phyloP scores from a whole-genome alignment of 2,888 invertebrate genomes.

The Dryobota labecula region DNA sequence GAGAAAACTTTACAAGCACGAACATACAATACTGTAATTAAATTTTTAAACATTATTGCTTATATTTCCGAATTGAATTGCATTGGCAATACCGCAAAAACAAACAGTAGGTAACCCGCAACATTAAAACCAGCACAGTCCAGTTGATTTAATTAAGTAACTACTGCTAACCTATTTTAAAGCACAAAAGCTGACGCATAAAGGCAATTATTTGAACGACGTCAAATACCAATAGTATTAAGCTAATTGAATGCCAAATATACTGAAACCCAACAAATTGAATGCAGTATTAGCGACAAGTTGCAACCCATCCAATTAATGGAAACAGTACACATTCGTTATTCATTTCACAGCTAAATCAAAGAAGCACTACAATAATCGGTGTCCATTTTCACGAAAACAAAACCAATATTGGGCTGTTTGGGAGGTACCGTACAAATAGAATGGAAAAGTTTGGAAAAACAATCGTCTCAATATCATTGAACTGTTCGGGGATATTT shows the following conservation, averaged over 20 bases:
- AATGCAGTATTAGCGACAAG: constrained; percentile 23
- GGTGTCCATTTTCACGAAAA: constrained; percentile 46
- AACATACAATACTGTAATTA: neutral
- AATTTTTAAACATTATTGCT: neutral
- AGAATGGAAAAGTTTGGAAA: constrained; percentile 21
- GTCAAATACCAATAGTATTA: constrained; percentile 21
- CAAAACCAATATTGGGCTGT: constrained; percentile 26
- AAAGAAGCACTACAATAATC: constrained; percentile 55
- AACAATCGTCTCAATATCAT: constrained; percentile 21
- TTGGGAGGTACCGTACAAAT: constrained; percentile 27
- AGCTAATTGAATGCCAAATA: constrained; percentile 46
- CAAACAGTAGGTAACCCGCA: neutral
- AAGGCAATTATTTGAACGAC: constrained; percentile 46
- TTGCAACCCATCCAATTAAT: constrained; percentile 38
- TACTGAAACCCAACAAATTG: constrained; percentile 38
- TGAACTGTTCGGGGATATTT: constrained; percentile 7
- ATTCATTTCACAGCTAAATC: constrained; percentile 39
- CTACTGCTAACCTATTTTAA: constrained; percentile 37
- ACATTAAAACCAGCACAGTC: constrained; percentile 22
- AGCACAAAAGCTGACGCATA: constrained; percentile 30
- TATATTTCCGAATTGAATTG: neutral
- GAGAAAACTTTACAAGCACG: neutral
- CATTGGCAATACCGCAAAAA: constrained; percentile 10
- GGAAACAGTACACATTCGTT: constrained; percentile 22
- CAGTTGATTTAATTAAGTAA: constrained; percentile 39